Evolutionary conservation across 1,140 invertebrate species (phyloP).

Genomic region (Lasioglossum baleicum): DNA sequence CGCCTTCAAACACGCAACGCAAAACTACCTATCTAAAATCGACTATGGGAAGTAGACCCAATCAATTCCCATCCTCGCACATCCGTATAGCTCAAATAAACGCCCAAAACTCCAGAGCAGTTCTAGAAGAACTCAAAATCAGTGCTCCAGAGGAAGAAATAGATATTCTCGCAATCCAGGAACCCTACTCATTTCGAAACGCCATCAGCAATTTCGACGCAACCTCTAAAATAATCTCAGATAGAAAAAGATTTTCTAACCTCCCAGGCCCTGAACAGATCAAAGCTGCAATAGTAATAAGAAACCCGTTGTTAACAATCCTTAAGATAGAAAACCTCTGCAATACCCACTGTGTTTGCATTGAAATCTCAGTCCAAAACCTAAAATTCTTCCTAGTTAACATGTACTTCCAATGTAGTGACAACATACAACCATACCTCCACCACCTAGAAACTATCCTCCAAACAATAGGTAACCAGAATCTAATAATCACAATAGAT

Average conservation of each 20-base stretch:
- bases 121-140: too few species aligned
- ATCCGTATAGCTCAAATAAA: too few species aligned
- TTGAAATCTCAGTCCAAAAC: neutral
- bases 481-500: too few species aligned
- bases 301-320: neutral
- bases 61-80: too few species aligned
- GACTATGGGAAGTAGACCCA: too few species aligned
- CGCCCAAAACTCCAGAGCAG: too few species aligned
- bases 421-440: neutral
- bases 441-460: constrained; percentile 4
- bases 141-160: too few species aligned
- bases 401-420: neutral
- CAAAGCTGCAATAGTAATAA: neutral
- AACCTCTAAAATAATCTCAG: neutral
- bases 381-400: neutral
- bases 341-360: neutral
- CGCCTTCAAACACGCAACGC: too few species aligned
- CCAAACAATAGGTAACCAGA: too few species aligned
- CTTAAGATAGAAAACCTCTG: neutral
- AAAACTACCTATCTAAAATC: too few species aligned
- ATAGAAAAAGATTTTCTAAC: neutral
- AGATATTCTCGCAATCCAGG: neutral
- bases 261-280: neutral
- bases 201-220: neutral
- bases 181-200: neutral